phyloP scores from a whole-genome alignment of 2,113 vertebrate genomes.

The Marmota flaviventris region DNA sequence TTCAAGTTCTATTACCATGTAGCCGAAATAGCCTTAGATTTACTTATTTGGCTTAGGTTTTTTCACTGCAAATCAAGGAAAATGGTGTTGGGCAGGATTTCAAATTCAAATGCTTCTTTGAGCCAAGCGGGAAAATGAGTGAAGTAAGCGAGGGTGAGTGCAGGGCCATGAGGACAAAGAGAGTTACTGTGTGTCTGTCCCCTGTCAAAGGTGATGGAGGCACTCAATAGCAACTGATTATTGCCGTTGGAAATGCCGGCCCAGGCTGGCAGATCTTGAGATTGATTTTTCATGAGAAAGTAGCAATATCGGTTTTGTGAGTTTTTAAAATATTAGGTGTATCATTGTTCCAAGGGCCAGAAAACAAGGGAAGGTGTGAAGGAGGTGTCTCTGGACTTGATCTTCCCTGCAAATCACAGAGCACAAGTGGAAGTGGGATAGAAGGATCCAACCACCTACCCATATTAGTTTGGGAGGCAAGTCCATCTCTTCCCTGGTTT shows the following conservation, averaged over 20 bases:
- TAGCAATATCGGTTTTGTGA: background rate
- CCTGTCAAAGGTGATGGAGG: background rate
- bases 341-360: background rate
- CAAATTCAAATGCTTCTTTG: background rate
- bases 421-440: background rate
- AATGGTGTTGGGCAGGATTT: background rate
- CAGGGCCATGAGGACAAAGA: too few relatives aligned
- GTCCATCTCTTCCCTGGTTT: background rate
- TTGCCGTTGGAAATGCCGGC: background rate
- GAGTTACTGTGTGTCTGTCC: fast-evolving
- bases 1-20: background rate
- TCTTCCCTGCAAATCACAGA: background rate
- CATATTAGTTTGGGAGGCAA: background rate
- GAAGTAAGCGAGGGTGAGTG: background rate
- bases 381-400: background rate
- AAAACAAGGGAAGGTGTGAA: background rate
- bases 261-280: background rate
- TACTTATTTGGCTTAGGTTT: constrained; percentile 39
- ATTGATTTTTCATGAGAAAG: background rate
- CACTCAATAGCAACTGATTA: background rate
- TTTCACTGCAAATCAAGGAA: constrained; percentile 36
- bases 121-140: background rate
- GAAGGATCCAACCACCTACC: background rate
- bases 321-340: background rate
- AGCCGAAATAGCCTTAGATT: constrained; percentile 12